A percentile compares a stretch with the other conserved stretches of the same genome.
These are phyloP conservation scores for Agriopis aurantiaria DNA, from an alignment of 2,888 invertebrate species.

Conservation along the genomic window DNA sequence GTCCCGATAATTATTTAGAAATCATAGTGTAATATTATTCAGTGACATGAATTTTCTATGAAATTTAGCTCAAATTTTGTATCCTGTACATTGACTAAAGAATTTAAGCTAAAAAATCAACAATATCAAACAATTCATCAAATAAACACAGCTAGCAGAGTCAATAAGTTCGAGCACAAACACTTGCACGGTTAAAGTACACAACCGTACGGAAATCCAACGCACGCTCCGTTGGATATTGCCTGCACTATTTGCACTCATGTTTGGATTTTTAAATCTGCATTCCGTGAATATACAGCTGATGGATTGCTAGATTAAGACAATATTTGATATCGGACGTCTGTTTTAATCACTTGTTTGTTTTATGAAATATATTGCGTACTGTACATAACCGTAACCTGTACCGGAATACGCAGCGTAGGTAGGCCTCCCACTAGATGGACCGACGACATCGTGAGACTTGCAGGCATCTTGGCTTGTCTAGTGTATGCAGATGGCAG, in stretches of 20 bases:
- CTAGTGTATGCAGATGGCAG: too few species aligned
- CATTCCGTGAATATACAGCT: conserved; percentile 25
- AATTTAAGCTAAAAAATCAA: conserved; percentile 13
- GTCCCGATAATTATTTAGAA: too few species aligned
- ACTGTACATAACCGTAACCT: neutral
- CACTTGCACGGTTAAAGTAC: conserved; percentile 49
- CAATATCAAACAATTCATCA: conserved; percentile 26
- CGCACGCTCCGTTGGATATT: conserved; percentile 54
- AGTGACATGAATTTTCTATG: too few species aligned
- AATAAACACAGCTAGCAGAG: conserved; percentile 51
- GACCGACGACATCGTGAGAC: too few species aligned
- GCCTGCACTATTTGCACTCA: conserved; percentile 47
- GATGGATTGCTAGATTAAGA: conserved; percentile 19
- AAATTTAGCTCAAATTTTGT: too few species aligned
- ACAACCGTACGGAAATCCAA: conserved; percentile 51
- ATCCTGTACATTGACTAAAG: neutral
- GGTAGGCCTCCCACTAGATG: too few species aligned
- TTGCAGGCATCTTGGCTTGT: too few species aligned
- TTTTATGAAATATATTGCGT: neutral
- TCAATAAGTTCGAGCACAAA: conserved; percentile 56
- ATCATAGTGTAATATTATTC: too few species aligned
- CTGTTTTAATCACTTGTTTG: neutral
- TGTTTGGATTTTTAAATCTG: conserved; percentile 46
- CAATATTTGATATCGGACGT: conserved; percentile 22
- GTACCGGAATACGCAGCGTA: too few species aligned